Evolutionary conservation across 2,888 invertebrate genomes (phyloP).

Genomic region (Andrena trimmerana): DNA sequence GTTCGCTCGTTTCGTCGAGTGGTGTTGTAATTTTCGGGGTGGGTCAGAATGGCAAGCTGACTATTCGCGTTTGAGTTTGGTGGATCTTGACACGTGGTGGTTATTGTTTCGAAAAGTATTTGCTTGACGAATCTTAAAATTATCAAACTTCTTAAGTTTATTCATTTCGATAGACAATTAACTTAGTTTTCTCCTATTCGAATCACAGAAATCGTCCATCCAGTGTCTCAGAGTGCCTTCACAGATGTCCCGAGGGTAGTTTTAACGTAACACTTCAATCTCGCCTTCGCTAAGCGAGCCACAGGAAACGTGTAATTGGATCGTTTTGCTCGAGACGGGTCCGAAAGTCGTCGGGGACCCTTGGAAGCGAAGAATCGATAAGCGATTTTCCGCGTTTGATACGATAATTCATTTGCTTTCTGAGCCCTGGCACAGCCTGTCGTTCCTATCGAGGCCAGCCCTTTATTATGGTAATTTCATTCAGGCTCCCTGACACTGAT

Average conservation of each 20-base stretch:
- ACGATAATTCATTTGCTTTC: slow-evolving; percentile 69
- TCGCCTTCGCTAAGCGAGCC: neutral
- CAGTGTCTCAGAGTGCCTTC: neutral
- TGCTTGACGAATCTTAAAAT: too few relatives aligned
- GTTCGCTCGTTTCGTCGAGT: neutral
- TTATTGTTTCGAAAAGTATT: too few relatives aligned
- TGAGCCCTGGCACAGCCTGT: slow-evolving; percentile 32
- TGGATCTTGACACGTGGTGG: too few relatives aligned
- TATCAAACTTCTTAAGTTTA: neutral
- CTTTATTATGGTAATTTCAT: slow-evolving; percentile 83
- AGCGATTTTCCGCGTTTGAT: slow-evolving; percentile 66
- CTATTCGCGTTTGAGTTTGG: neutral
- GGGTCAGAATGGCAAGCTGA: neutral
- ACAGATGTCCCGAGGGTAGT: neutral
- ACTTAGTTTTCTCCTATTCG: neutral
- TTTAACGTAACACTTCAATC: neutral
- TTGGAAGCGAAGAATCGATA: slow-evolving; percentile 50
- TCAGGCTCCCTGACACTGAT: slow-evolving; percentile 75
- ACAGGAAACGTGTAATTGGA: slow-evolving; percentile 35
- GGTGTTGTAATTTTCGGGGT: neutral
- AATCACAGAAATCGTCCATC: neutral
- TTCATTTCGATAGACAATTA: neutral
- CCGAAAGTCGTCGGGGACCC: slow-evolving; percentile 9
- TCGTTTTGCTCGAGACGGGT: slow-evolving; percentile 6
- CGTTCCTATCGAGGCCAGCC: slow-evolving; percentile 51